Base-by-base conservation (phyloP, 2,888 invertebrate species). In the Sycophila texana region DNA sequence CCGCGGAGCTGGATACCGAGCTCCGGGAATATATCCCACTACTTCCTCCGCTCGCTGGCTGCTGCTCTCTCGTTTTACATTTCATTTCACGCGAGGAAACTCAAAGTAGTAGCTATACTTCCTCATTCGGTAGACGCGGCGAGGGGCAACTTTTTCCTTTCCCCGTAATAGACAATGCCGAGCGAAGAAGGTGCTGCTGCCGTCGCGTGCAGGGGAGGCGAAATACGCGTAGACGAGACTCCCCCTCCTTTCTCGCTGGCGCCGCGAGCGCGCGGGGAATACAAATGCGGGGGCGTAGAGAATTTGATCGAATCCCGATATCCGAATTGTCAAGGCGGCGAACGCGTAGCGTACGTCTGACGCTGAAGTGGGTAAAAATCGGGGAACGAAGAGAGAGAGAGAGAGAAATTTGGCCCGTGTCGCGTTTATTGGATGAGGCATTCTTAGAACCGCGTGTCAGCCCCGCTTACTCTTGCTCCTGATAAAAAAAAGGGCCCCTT, bases 231-330 rank as follows among this genome's bases (percentile, higher is more conserved):
- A 26, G 58, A 26, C 53, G 5, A 68, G 30, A 20, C 16, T 70
- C 51, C 39, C 66, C 58, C 74, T 47, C 30, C 39, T 1, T 39
- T 10, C 39, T 39, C 39, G 10, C 39, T 4, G 47, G 57, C 26
- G 57, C 16, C 26, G 49, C 47, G 68, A n/a, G 26, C 74, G 53
- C 55, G 14, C 18, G 39, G 16, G 47, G 79, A 74, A 79, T 78
- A 79, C 73, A 72, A 81, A 78, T 78, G 73, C 72, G 18, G 65
- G 7, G 26, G 22, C n/a, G 2, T 61, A 51, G 49, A 22, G 73
- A 77, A 74, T 77, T 80, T 66, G 77, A 80, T 80, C 77, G 80
- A 80, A 74, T 77, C 76, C 51, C 76, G 76, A 76, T 80, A 76
- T 58, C 53, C 73, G 47, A 73, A 60, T 71, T 58, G 66, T 47